Conservation (phyloP, 2,797 vertebrate genomes). For the Florisuga fusca region DNA sequence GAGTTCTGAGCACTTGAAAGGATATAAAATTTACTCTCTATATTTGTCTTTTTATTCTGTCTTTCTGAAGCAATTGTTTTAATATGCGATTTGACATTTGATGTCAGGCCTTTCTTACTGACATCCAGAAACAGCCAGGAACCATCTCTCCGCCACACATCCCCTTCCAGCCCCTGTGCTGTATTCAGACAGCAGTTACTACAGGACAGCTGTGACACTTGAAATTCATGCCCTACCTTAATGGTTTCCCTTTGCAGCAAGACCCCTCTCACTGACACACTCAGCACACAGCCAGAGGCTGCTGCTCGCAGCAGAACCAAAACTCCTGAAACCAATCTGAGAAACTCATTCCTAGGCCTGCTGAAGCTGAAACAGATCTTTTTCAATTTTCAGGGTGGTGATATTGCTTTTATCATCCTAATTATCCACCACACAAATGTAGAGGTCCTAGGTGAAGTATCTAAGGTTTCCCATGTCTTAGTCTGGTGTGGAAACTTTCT, state of each 20-base stretch:
- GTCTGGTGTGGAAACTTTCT: not conserved
- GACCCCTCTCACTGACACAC: not conserved
- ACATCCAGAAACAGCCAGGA: not conserved
- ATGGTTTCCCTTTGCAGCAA: not conserved
- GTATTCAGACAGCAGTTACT: not conserved
- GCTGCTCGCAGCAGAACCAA: not conserved
- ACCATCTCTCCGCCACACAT: accelerated
- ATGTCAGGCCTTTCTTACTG: not conserved
- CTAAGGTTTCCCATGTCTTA: not conserved
- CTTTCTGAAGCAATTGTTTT: not conserved
- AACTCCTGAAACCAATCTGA: not conserved
- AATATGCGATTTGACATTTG: not conserved
- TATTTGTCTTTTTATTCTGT: not conserved
- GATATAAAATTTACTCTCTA: not conserved
- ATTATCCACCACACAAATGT: not conserved
- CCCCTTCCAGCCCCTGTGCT: accelerated
- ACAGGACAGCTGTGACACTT: not conserved
- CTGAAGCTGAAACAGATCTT: not conserved
- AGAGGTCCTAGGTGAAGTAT: constrained; percentile 3
- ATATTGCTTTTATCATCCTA: constrained; percentile 19
- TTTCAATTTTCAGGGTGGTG: not conserved
- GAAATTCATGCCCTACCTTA: not conserved
- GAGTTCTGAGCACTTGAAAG: not conserved
- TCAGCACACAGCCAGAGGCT: not conserved
- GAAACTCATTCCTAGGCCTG: not conserved